Evolutionary conservation across 2,888 invertebrate genomes (phyloP).

Genomic region (Drosophila sordidapex): DNA sequence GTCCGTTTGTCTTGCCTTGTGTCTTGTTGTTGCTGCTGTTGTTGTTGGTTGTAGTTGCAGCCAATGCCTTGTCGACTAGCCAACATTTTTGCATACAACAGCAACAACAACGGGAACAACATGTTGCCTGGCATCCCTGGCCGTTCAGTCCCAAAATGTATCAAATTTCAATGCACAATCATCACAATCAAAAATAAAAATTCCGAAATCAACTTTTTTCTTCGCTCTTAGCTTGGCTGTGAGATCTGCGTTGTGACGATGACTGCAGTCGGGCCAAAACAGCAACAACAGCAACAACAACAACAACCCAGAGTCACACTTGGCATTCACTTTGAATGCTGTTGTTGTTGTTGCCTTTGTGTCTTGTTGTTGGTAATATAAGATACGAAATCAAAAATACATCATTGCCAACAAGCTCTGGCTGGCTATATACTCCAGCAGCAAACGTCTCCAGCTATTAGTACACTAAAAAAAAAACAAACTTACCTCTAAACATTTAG

Average conservation of each 20-base stretch:
- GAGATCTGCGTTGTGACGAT: slow-evolving; percentile 54
- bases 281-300: slow-evolving; percentile 40
- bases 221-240: slow-evolving; percentile 30
- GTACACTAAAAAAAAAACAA: slow-evolving; percentile 2
- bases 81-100: slow-evolving; percentile 77
- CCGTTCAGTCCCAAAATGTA: slow-evolving; percentile 81
- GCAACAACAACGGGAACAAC: slow-evolving; percentile 26
- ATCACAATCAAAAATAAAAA: slow-evolving; percentile 82
- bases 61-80: slow-evolving; percentile 75
- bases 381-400: slow-evolving; percentile 82
- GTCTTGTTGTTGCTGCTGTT: slow-evolving; percentile 37
- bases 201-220: slow-evolving; percentile 79
- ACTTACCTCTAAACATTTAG: neutral
- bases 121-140: slow-evolving; percentile 56
- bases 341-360: slow-evolving; percentile 37
- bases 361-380: slow-evolving; percentile 78
- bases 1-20: slow-evolving; percentile 19
- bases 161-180: slow-evolving; percentile 84
- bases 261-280: slow-evolving; percentile 42
- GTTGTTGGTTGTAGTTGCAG: slow-evolving; percentile 55
- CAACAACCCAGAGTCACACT: slow-evolving; percentile 55
- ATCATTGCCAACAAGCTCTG: slow-evolving; percentile 80
- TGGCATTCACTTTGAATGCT: slow-evolving; percentile 53
- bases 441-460: slow-evolving; percentile 37
- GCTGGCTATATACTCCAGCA: slow-evolving; percentile 45